Base-by-base conservation (phyloP, 1,140 invertebrate genomes). In the Pinna nobilis region DNA sequence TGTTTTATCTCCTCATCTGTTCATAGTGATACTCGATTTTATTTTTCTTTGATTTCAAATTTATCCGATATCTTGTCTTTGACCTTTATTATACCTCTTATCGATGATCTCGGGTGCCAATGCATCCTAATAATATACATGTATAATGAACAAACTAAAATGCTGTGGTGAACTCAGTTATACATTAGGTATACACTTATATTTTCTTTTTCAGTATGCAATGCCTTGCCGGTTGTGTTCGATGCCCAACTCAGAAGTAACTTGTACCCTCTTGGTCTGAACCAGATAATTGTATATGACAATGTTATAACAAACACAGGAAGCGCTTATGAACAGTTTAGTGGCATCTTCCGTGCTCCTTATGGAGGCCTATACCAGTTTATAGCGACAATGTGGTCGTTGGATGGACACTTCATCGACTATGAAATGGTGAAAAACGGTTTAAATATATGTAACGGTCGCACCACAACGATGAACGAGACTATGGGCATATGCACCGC, bases 321-420 rank as follows among this genome's bases (percentile, higher is more conserved):
- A 2, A 66, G 37, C 23, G 30, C 30, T 0, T 66, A 66, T 18
- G 64, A 66, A 20, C 33, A 30, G 0, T 50, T 53, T n/a, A 66
- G 28, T n/a, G 64, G 64, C 20, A 33, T 66, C 30, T 66, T 66
- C 33, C 25, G 39, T 5, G 64, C 64, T 13, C 47, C 64, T 0
- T 20, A 30, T 15, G 32, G 30, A 1, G 64, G 64, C 0, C n/a
- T 37, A 3, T 66, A 66, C 64, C 47, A 66, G 28, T 66, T 66
- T 30, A 37, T 66, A n/a, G 64, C 64, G 9, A 66, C 64, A 13
- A 51, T 53, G 50, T 66, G 64, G 64, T 66, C 64, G 2, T 37
- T 30, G 4, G 49, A 66, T 32, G 64, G 64, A 0, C 20, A 53
- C 7, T 51, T 20, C 18, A 3, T 66, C 7, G 47, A 66, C 9